phyloP scores from a whole-genome alignment of 2,888 invertebrate species.

The Arrhopalites spinosus region DNA sequence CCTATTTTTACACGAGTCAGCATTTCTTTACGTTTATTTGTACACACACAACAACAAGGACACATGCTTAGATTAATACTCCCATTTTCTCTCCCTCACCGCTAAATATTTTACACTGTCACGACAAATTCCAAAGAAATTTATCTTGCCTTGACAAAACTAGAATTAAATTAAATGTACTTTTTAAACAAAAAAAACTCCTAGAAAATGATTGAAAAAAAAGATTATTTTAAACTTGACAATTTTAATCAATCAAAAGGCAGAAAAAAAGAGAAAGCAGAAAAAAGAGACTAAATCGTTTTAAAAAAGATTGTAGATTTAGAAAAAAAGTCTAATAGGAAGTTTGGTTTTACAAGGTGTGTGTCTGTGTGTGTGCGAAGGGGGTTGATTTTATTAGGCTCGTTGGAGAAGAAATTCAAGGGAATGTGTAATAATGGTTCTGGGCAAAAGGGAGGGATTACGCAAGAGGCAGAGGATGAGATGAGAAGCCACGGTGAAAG shows the following conservation, averaged over 20 bases:
- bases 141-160: too few relatives aligned
- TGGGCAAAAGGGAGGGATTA: slow-evolving; percentile 20
- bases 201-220: too few relatives aligned
- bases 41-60: too few relatives aligned
- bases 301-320: neutral
- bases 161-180: too few relatives aligned
- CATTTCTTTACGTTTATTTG: too few relatives aligned
- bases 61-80: too few relatives aligned
- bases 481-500: slow-evolving; percentile 29
- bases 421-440: slow-evolving; percentile 12
- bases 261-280: neutral
- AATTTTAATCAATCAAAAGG: neutral
- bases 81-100: too few relatives aligned
- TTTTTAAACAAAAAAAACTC: too few relatives aligned
- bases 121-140: too few relatives aligned
- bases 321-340: neutral
- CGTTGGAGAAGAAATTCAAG: slow-evolving; percentile 7
- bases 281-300: neutral
- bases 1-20: too few relatives aligned
- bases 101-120: too few relatives aligned
- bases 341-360: neutral
- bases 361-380: neutral
- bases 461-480: slow-evolving; percentile 1
- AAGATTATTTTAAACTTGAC: too few relatives aligned
- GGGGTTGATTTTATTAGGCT: slow-evolving; percentile 16